A percentile compares a stretch with the other conserved stretches of the same genome.
These are phyloP conservation scores for Colossoma macropomum DNA, from an alignment of 2,113 vertebrate species.

Conservation along the genomic window DNA sequence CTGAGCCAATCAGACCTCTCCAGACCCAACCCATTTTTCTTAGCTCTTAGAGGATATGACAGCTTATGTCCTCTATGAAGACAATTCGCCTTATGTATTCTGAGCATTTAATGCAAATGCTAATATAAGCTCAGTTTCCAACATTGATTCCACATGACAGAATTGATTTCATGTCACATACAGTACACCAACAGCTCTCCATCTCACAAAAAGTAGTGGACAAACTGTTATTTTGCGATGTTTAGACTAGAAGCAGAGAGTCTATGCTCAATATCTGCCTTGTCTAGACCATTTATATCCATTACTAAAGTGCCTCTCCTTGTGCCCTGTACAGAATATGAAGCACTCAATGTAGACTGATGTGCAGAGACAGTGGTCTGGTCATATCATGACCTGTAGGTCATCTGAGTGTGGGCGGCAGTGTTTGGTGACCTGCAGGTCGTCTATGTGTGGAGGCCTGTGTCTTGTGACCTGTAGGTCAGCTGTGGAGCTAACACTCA, in stretches of 20 bases:
- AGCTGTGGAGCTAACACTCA: neutral
- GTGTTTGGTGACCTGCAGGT: neutral
- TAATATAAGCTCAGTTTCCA: neutral
- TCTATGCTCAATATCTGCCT: neutral
- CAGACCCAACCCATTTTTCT: too few relatives aligned
- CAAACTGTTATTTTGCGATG: neutral
- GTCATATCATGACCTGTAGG: neutral
- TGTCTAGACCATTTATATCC: neutral
- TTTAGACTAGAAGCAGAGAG: neutral
- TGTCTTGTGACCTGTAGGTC: conserved; percentile 3
- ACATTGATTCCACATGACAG: neutral
- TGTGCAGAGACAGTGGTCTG: neutral
- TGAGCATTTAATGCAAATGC: neutral
- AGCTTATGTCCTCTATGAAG: neutral
- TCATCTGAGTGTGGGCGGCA: neutral
- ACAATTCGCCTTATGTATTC: neutral
- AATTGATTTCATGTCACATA: conserved; percentile 1
- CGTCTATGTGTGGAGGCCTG: neutral
- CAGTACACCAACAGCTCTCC: too few relatives aligned
- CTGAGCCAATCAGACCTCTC: too few relatives aligned
- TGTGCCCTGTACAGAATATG: neutral
- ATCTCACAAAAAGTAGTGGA: neutral
- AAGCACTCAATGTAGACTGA: neutral
- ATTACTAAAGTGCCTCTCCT: neutral
- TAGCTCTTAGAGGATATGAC: too few relatives aligned